These are phyloP conservation scores for Cerastis leucographa DNA, from an alignment of 2,888 invertebrate species.

Conservation along the genomic window DNA sequence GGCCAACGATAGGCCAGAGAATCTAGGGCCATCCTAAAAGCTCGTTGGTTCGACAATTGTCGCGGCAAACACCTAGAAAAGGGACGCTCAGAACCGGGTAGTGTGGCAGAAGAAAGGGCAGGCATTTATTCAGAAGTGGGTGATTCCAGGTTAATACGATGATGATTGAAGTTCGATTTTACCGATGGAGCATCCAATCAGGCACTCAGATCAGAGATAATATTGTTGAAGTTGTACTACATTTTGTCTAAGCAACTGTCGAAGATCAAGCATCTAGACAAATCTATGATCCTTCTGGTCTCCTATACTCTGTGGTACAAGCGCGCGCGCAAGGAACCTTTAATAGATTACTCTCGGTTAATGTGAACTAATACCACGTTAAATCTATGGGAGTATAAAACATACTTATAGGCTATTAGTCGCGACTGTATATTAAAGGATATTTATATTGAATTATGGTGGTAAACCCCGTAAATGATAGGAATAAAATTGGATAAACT, in stretches of 20 bases:
- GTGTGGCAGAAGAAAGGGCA: no score
- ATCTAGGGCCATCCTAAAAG: no score
- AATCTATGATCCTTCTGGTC: conserved; percentile 14
- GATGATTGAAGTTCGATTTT: background rate
- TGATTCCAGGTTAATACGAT: no score
- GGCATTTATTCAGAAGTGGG: no score
- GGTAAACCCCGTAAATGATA: conserved; percentile 2
- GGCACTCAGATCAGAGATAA: background rate
- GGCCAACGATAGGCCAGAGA: no score
- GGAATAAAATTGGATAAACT: conserved; percentile 22
- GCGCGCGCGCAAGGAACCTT: conserved; percentile 21
- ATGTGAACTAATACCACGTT: conserved; percentile 36
- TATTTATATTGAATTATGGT: conserved; percentile 35
- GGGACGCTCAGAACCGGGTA: no score
- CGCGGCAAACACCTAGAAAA: no score
- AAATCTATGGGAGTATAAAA: conserved; percentile 32
- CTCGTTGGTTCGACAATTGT: no score
- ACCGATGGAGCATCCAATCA: background rate
- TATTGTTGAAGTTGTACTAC: background rate
- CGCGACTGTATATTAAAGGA: conserved; percentile 38
- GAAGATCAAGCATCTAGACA: background rate
- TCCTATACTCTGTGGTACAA: background rate
- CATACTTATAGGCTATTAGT: conserved; percentile 31
- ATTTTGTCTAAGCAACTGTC: background rate
- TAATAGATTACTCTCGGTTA: conserved; percentile 41